Evolutionary conservation across 2,888 invertebrate genomes (phyloP).

Genomic region (Heliconius charithonia): DNA sequence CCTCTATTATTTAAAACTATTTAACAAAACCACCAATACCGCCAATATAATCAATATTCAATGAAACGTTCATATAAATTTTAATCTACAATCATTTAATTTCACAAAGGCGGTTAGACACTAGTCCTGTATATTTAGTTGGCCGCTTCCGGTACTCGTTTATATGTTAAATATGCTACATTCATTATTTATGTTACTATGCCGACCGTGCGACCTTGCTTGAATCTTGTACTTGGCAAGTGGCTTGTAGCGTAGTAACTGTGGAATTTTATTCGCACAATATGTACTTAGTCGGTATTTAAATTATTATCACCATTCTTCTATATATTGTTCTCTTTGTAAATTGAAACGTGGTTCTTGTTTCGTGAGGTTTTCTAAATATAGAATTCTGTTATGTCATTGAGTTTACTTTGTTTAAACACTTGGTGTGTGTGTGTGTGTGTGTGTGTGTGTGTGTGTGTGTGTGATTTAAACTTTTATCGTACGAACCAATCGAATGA

Average conservation of each 20-base stretch:
- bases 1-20: neutral
- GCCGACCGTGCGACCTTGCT: conserved; percentile 41
- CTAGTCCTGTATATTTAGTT: conserved; percentile 13
- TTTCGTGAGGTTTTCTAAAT: neutral
- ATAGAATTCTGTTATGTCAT: neutral
- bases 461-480: no score
- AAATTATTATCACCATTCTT: neutral
- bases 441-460: no score
- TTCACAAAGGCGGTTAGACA: neutral
- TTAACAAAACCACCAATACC: neutral
- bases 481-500: no score
- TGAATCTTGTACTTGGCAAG: conserved; percentile 37
- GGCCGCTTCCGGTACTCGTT: conserved; percentile 22
- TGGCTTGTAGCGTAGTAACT: neutral
- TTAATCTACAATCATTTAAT: neutral
- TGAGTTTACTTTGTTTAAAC: no score
- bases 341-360: neutral
- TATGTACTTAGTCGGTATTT: neutral
- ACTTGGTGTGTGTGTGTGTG: no score
- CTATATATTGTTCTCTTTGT: neutral
- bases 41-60: neutral
- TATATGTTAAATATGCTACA: conserved; percentile 18
- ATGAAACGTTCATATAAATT: neutral
- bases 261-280: conserved; percentile 11
- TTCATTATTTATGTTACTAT: conserved; percentile 34